Evolutionary conservation across 2,797 vertebrate species (phyloP).

Genomic region (Pseudochaenichthys georgianus): DNA sequence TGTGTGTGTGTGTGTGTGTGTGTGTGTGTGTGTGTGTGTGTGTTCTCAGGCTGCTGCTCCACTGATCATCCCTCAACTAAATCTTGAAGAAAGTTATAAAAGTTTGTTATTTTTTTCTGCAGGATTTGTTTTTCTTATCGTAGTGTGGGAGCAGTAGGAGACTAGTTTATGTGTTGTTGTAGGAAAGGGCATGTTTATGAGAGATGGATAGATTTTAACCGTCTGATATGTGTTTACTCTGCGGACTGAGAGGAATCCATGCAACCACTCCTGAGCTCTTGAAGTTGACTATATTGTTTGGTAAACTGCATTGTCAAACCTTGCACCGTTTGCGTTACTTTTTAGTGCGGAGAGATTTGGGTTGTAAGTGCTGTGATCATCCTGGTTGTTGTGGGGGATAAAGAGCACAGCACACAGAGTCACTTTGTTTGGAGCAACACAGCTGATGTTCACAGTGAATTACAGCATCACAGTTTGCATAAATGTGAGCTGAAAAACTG

Average conservation of each 20-base stretch:
- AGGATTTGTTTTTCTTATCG: constrained; percentile 49
- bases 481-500: constrained; percentile 17
- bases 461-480: constrained; percentile 41
- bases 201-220: constrained; percentile 36
- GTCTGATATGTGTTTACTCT: constrained; percentile 61
- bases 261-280: constrained; percentile 52
- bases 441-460: constrained; percentile 45
- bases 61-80: constrained; percentile 67
- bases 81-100: constrained; percentile 52
- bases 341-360: constrained; percentile 10
- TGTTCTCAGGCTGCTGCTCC: constrained; percentile 52
- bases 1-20: constrained; percentile 56
- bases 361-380: constrained; percentile 12
- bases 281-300: constrained; percentile 37
- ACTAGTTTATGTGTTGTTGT: constrained; percentile 31
- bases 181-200: constrained; percentile 32
- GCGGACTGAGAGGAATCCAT: constrained; percentile 39
- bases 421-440: constrained; percentile 36
- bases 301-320: constrained; percentile 33
- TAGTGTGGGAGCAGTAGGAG: constrained; percentile 25
- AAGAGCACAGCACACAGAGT: constrained; percentile 27
- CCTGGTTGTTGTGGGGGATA: not conserved
- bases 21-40: constrained; percentile 53
- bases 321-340: constrained; percentile 17
- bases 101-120: constrained; percentile 40